Evolutionary conservation across 2,888 invertebrate genomes (phyloP).

Genomic region (Nesidiocoris tenuis): DNA sequence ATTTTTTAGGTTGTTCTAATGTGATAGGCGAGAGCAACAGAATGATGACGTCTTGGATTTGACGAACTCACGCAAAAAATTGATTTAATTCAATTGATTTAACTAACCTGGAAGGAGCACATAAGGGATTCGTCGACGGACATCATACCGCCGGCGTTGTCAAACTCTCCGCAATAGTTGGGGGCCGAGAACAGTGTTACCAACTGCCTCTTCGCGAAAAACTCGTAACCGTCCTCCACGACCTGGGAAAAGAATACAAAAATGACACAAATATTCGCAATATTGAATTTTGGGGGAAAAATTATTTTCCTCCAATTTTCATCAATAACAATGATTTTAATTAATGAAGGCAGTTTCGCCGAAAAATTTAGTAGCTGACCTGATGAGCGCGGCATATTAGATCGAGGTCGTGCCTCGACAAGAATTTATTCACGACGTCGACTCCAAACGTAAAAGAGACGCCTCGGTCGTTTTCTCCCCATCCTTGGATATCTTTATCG

Average conservation of each 20-base stretch:
- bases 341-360: too few species aligned
- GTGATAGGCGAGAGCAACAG: too few species aligned
- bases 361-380: too few species aligned
- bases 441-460: constrained; percentile 98
- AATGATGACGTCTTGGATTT: too few species aligned
- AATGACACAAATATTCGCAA: too few species aligned
- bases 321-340: background rate
- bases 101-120: constrained; percentile 95
- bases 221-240: constrained; percentile 99
- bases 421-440: constrained; percentile 93
- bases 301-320: too few species aligned
- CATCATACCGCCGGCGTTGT: constrained; percentile 99
- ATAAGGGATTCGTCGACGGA: constrained; percentile 97
- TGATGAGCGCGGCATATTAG: constrained; percentile 97
- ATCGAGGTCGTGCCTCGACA: constrained; percentile 95
- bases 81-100: too few species aligned
- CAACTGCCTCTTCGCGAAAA: constrained; percentile 96
- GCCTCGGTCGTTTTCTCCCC: constrained; percentile 98
- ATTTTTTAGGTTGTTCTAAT: too few species aligned
- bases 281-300: too few species aligned
- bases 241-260: constrained; percentile 60
- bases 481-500: constrained; percentile 89
- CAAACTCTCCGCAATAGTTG: constrained; percentile 97
- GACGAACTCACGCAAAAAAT: too few species aligned
- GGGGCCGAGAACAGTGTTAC: constrained; percentile 99